Evolutionary conservation across 2,797 vertebrate species (phyloP).

Genomic region (Amblyopsis hoosieri): DNA sequence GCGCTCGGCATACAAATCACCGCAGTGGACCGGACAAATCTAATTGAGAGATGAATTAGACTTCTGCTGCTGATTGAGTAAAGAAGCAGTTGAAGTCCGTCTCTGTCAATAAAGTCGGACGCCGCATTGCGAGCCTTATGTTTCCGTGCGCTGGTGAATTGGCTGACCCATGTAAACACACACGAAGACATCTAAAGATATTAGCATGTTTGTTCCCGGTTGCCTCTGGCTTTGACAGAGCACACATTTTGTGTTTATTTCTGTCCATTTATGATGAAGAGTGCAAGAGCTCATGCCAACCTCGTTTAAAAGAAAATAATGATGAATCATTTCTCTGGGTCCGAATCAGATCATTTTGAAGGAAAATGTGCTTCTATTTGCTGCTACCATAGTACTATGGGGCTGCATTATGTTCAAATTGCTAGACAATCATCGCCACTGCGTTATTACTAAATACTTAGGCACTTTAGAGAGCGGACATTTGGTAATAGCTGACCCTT

Average conservation of each 20-base stretch:
- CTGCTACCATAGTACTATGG: background rate
- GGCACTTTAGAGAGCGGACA: background rate
- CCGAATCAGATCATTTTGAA: conserved; percentile 37
- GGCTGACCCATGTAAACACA: conserved; percentile 43
- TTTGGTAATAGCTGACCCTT: background rate
- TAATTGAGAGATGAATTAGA: conserved; percentile 79
- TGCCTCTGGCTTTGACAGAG: conserved; percentile 52
- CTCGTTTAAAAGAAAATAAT: conserved; percentile 65
- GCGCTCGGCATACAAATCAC: conserved; percentile 67
- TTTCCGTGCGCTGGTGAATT: conserved; percentile 8
- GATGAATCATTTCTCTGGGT: conserved; percentile 56
- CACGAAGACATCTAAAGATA: conserved; percentile 57
- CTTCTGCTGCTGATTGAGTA: conserved; percentile 65
- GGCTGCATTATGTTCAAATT: background rate
- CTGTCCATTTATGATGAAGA: conserved; percentile 57
- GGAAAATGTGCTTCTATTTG: background rate
- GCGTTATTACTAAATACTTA: background rate
- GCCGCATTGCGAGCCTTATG: conserved; percentile 33
- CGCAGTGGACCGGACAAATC: conserved; percentile 63
- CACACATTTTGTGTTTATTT: conserved; percentile 51
- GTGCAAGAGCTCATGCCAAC: conserved; percentile 57
- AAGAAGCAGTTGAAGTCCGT: conserved; percentile 59
- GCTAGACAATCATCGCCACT: too few relatives aligned
- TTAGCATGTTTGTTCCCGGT: conserved; percentile 40
- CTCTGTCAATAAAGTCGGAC: conserved; percentile 52